Conservation (phyloP, 2,888 invertebrate genomes). For the Drosophila stalkeri region DNA sequence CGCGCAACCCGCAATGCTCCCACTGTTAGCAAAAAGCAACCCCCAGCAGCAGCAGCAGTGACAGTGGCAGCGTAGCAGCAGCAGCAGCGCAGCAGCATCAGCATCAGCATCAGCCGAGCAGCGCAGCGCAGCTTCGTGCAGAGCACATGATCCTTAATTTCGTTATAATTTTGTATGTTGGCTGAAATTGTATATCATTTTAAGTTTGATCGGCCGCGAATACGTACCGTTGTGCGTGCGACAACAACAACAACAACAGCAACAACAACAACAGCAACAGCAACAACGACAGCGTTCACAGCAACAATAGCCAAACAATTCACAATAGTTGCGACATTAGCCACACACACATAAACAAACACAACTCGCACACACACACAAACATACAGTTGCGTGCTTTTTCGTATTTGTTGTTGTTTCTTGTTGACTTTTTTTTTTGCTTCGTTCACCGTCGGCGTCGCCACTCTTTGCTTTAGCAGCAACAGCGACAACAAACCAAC, state of each 20-base stretch:
- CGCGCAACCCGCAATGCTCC: slow-evolving; percentile 73
- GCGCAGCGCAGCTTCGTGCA: slow-evolving; percentile 37
- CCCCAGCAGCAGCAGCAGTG: slow-evolving; percentile 33
- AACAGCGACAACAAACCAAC: slow-evolving; percentile 28
- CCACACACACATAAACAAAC: background rate
- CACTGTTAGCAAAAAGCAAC: slow-evolving; percentile 46
- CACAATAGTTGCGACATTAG: slow-evolving; percentile 20
- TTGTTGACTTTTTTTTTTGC: slow-evolving; percentile 3
- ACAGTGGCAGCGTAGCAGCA: slow-evolving; percentile 20
- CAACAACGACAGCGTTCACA: background rate
- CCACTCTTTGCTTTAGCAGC: slow-evolving; percentile 27
- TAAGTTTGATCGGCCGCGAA: slow-evolving; percentile 85
- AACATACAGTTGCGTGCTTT: background rate
- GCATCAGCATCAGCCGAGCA: slow-evolving; percentile 13
- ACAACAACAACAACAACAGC: slow-evolving; percentile 54
- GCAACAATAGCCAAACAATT: slow-evolving; percentile 11
- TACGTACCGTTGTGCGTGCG: slow-evolving; percentile 82
- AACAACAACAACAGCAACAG: slow-evolving; percentile 25
- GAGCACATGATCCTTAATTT: slow-evolving; percentile 85
- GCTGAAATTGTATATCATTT: slow-evolving; percentile 85
- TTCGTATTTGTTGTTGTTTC: slow-evolving; percentile 10
- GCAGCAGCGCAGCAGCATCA: slow-evolving; percentile 15
- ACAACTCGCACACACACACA: background rate
- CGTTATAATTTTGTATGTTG: slow-evolving; percentile 84
- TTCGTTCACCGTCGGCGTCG: slow-evolving; percentile 35